Evolutionary conservation across 2,888 invertebrate genomes (phyloP).

Genomic region (Agonopterix subpropinquella): DNA sequence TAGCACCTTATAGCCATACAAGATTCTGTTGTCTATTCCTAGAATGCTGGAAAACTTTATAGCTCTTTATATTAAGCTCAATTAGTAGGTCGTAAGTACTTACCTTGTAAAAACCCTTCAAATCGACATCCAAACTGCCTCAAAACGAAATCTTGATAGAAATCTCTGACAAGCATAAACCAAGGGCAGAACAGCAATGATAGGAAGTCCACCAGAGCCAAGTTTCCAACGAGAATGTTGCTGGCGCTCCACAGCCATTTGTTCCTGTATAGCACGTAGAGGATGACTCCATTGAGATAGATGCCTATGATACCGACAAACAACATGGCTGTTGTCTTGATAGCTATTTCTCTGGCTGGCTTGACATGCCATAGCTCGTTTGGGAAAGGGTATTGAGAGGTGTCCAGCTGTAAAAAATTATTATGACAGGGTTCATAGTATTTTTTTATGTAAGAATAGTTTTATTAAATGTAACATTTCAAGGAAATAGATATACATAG

Average conservation of each 20-base stretch:
- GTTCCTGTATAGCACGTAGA: conserved; percentile 78
- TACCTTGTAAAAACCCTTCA: conserved; percentile 82
- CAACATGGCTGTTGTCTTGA: conserved; percentile 77
- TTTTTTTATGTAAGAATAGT: no score
- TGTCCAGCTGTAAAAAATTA: conserved; percentile 40
- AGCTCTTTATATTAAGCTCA: no score
- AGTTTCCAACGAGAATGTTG: conserved; percentile 83
- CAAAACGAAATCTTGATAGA: conserved; percentile 86
- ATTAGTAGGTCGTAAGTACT: neutral
- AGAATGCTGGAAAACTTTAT: no score
- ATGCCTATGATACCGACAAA: conserved; percentile 79
- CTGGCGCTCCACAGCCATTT: conserved; percentile 80
- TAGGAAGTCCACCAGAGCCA: conserved; percentile 82
- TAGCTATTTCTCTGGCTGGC: conserved; percentile 74
- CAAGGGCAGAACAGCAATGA: conserved; percentile 82
- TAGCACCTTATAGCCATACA: no score
- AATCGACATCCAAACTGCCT: conserved; percentile 84
- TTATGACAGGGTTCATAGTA: no score
- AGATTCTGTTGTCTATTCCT: no score
- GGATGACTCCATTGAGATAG: conserved; percentile 79
- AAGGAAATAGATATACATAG: no score
- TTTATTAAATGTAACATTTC: no score
- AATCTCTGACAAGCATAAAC: conserved; percentile 84
- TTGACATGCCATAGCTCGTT: conserved; percentile 80
- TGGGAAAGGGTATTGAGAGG: conserved; percentile 69